These are phyloP conservation scores for Coleophora deauratella DNA, from an alignment of 2,888 invertebrate genomes.

Conservation along the genomic window DNA sequence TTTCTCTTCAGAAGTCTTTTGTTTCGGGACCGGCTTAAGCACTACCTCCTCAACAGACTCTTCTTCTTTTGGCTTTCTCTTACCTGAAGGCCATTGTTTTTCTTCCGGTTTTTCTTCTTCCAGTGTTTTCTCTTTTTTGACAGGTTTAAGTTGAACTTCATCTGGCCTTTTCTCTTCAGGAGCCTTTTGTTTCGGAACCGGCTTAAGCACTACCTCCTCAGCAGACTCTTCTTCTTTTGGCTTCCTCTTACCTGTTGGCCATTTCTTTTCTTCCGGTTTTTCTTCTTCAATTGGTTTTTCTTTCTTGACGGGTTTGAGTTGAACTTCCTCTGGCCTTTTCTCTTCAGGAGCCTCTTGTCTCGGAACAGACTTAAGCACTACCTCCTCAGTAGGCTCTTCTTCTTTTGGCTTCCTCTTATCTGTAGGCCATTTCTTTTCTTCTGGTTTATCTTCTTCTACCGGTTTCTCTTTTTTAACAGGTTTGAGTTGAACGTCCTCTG, in stretches of 20 bases:
- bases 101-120: constrained; percentile 32
- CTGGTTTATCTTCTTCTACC: constrained; percentile 24
- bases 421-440: constrained; percentile 35
- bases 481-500: constrained; percentile 55
- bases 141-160: constrained; percentile 50
- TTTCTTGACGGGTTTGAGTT: constrained; percentile 25
- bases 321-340: constrained; percentile 53
- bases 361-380: constrained; percentile 36
- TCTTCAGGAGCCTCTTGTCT: constrained; percentile 29
- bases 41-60: constrained; percentile 50
- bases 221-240: constrained; percentile 26
- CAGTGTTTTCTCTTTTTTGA: constrained; percentile 25
- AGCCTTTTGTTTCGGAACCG: constrained; percentile 27
- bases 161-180: constrained; percentile 41
- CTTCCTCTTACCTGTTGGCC: constrained; percentile 28
- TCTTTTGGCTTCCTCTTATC: constrained; percentile 33
- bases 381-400: constrained; percentile 34
- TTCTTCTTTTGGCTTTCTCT: constrained; percentile 39
- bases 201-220: constrained; percentile 28
- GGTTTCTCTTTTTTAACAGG: constrained; percentile 25
- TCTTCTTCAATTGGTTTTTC: constrained; percentile 24
- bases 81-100: constrained; percentile 39
- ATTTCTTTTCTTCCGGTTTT: constrained; percentile 38
- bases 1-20: constrained; percentile 24
- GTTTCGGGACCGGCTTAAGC: constrained; percentile 51